These are phyloP conservation scores for Ormia ochracea DNA, from an alignment of 2,888 invertebrate genomes.

Conservation along the genomic window DNA sequence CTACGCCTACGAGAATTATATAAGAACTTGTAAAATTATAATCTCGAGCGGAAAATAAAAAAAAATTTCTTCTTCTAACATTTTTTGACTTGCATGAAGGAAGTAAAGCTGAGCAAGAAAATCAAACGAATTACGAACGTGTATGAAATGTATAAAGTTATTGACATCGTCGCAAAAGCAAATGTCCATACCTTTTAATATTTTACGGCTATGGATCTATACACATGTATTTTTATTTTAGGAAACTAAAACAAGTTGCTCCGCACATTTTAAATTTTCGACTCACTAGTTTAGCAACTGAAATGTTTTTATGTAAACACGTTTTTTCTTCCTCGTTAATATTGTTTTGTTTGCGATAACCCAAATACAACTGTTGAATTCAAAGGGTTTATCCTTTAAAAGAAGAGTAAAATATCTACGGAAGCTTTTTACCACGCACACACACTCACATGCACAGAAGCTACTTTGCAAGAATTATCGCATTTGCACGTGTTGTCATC, in stretches of 20 bases:
- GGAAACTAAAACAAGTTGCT: neutral
- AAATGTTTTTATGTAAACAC: neutral
- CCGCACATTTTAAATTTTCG: neutral
- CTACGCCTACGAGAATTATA: too few species aligned
- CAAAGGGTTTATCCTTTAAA: slow-evolving; percentile 45
- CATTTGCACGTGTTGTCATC: slow-evolving; percentile 61
- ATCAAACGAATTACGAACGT: too few species aligned
- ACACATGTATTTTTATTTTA: neutral
- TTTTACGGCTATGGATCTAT: too few species aligned
- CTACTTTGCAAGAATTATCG: slow-evolving; percentile 56
- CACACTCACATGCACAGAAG: slow-evolving; percentile 29
- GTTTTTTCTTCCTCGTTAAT: neutral
- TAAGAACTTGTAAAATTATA: too few species aligned
- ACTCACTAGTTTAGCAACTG: neutral
- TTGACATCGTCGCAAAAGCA: too few species aligned
- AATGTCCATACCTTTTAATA: too few species aligned
- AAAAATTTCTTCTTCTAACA: too few species aligned
- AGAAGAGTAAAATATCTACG: neutral
- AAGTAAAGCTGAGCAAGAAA: too few species aligned
- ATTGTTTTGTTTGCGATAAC: neutral
- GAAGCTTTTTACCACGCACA: slow-evolving; percentile 27
- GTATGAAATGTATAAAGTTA: too few species aligned
- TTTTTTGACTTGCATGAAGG: too few species aligned
- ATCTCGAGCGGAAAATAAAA: too few species aligned
- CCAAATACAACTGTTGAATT: slow-evolving; percentile 55